Base-by-base conservation (phyloP, 2,113 vertebrate species). In the Ciconia boyciana region DNA sequence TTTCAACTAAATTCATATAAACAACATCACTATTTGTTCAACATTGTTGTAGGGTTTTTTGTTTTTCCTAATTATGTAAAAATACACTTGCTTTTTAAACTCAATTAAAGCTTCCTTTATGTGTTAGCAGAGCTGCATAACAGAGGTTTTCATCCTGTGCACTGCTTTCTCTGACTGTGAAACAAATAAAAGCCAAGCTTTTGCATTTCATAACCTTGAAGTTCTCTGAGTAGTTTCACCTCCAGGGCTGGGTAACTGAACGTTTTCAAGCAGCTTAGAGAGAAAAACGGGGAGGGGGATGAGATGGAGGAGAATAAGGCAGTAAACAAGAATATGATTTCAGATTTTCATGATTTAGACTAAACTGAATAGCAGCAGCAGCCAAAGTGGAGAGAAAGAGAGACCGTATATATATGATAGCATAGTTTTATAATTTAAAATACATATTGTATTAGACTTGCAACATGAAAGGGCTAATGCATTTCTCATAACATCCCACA, bases 181-280 rank as follows among this genome's bases (percentile, higher is more conserved):
- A 96, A 94, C 96, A 97, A 98, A 97, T 95, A 97, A 97, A 97
- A 97, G 95, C 41, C 46, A 94, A 84, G 94, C 85, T 96, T 97
- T 96, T 97, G 96, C 97, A 94, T 98, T 98, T 96, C 94, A 96
- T 98, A 97, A 97, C 98, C 97, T 97, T 98, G 98, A 98, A 87
- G 96, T 97, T 96, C 90, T 96, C 93, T 87, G 91, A 97, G 93
- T 94, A 96, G 83, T 96, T 97, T 97, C 98, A 97, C 96, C 97
- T 98, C 94, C 91, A 97, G 97, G 97, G 89, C 91, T 97, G 96
- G 76, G 87, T 94, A 95, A 95, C 89, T 55, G 90, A 96, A 51
- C 91, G 66, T 96, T 98, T 97, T 97, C 93, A 95, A 97, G 95
- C 84, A 93, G 88, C 86, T 92, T 91, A 90, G 74, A 86, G 41